Conservation (phyloP, 2,888 invertebrate genomes). For the Lucinisca nassula region DNA sequence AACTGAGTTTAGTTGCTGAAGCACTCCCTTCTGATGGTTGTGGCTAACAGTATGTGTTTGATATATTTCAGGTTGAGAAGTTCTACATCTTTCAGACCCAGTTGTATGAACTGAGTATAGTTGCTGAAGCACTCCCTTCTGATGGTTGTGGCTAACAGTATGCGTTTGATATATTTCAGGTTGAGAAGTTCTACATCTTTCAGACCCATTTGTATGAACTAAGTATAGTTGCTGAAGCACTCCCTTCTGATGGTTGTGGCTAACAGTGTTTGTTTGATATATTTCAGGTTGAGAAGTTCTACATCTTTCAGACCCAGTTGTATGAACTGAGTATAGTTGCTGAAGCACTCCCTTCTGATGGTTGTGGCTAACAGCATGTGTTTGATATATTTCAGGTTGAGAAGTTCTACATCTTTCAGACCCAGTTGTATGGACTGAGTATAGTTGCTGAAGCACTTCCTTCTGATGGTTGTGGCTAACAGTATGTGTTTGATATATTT, state of each 20-base stretch:
- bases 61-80: too few species aligned
- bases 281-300: too few species aligned
- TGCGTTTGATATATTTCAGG: conserved; percentile 76
- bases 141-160: too few species aligned
- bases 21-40: conserved; percentile 87
- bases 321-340: too few species aligned
- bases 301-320: too few species aligned
- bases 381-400: conserved; percentile 81
- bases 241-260: conserved; percentile 88
- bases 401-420: conserved; percentile 87
- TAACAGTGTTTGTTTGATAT: too few species aligned
- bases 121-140: too few species aligned
- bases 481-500: conserved; percentile 26
- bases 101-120: too few species aligned
- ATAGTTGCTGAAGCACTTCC: conserved; percentile 87
- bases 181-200: conserved; percentile 87
- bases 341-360: too few species aligned
- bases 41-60: too few species aligned
- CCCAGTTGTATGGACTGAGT: conserved; percentile 86
- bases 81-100: too few species aligned
- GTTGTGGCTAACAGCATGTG: too few species aligned
- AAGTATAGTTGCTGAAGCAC: conserved; percentile 85
- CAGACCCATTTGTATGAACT: conserved; percentile 87
- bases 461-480: conserved; percentile 87
- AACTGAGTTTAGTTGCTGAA: conserved; percentile 86